Base-by-base conservation (phyloP, 2,888 invertebrate species). In the Onthophagus sagittarius region DNA sequence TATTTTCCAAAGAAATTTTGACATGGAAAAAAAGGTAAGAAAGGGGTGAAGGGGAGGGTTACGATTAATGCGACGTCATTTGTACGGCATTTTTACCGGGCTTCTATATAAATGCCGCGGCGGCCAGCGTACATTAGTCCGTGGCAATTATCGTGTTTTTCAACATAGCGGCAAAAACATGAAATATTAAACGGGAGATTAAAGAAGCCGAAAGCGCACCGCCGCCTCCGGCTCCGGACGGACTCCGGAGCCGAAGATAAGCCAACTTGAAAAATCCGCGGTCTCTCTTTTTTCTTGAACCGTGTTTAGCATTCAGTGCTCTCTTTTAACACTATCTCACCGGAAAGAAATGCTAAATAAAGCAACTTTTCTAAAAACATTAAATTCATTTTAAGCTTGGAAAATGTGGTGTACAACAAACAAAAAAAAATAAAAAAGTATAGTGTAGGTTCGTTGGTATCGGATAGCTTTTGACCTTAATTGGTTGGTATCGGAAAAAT, bases 101-200 rank as follows among this genome's bases (percentile, higher is more conserved):
- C 77, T 76, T 76, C 77, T 76, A 77, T 79, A 80, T 78, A 81
- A 81, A 81, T 79, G 79, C 76, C 77, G 77, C 78, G 76, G 73
- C 77, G 77, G 78, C 77, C 77, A 74, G 78, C 74, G 80, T 78
- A 79, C 81, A 82, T 82, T 82, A 82, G 82, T 81, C 80, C 80
- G 80, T 79, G 80, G 81, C 82, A 83, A 82, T 83, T 83, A 82
- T 81, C 82, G 77, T 81, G 81, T 83, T 83, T 82, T 82, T 81
- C 81, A 82, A 79, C 80, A 80, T 79, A 80, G 79, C 78, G 75
- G 80, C 77, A 82, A 82, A 83, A 82, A 82, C 80, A 80, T 82
- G 82, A 83, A 82, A 82, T 83, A 83, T 83, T 83, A 82, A 83
- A 81, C 81, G 79, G 77, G 79, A 83, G 83, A 83, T 83, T 83